Conservation (phyloP, 1,140 invertebrate species). For the Tribolium madens region DNA sequence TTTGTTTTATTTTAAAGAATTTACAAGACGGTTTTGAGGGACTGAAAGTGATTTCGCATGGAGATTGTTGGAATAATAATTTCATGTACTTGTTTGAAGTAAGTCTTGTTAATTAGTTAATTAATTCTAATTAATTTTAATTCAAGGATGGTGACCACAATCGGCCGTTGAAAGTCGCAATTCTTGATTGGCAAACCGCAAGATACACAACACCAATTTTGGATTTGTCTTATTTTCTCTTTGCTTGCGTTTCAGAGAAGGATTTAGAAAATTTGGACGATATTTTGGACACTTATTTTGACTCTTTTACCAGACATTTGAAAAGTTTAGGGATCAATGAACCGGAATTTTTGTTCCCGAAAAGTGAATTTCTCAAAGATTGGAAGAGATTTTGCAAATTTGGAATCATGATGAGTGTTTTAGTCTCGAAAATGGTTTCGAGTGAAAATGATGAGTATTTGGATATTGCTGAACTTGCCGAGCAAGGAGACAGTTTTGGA, state of each 20-base stretch:
- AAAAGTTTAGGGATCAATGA: conserved; percentile 61
- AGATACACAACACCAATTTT: conserved; percentile 70
- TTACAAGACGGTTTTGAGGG: neutral
- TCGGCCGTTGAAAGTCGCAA: conserved; percentile 31
- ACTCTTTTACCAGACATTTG: conserved; percentile 64
- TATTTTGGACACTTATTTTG: conserved; percentile 69
- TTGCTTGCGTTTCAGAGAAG: conserved; percentile 67
- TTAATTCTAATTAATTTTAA: neutral
- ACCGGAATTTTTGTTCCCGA: too few relatives aligned
- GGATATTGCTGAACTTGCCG: conserved; percentile 12
- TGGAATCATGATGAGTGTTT: neutral
- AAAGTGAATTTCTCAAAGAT: neutral
- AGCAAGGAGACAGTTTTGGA: neutral
- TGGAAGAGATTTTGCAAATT: conserved; percentile 61
- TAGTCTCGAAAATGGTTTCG: too few relatives aligned
- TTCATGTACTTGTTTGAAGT: conserved; percentile 55
- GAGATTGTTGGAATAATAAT: conserved; percentile 59
- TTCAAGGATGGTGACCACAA: conserved; percentile 38
- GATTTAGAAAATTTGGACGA: conserved; percentile 65
- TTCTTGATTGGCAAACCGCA: conserved; percentile 71
- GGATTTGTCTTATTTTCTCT: conserved; percentile 71
- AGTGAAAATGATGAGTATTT: neutral
- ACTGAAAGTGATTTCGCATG: conserved; percentile 50
- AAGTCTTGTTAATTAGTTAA: conserved; percentile 12
- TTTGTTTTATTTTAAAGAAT: neutral